Conservation (phyloP, 2,797 vertebrate species). For the Propithecus deckenii region DNA sequence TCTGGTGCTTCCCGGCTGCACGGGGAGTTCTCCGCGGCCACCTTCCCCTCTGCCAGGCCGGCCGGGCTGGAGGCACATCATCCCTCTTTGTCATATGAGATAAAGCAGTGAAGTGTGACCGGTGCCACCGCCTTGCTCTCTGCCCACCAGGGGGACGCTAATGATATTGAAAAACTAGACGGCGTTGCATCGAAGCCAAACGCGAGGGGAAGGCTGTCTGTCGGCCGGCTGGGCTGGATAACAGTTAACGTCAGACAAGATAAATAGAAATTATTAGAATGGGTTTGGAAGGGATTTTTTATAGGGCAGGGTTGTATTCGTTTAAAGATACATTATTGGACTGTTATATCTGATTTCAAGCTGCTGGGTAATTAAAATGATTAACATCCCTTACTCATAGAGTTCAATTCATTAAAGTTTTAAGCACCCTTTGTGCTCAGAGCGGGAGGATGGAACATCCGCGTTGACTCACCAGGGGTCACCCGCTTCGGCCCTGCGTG, state of each 20-base stretch:
- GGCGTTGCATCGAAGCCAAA: constrained; percentile 75
- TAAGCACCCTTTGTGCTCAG: constrained; percentile 83
- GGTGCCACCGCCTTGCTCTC: constrained; percentile 86
- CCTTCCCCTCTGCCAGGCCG: constrained; percentile 83
- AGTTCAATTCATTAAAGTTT: constrained; percentile 84
- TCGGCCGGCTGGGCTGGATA: constrained; percentile 79
- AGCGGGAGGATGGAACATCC: constrained; percentile 73
- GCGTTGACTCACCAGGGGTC: constrained; percentile 75
- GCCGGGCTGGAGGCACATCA: constrained; percentile 83
- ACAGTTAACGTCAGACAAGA: constrained; percentile 88
- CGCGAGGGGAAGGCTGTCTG: constrained; percentile 83
- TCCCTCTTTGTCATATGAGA: constrained; percentile 89
- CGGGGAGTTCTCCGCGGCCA: constrained; percentile 84
- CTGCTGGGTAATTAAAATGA: constrained; percentile 86
- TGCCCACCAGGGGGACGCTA: constrained; percentile 89
- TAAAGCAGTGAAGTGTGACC: constrained; percentile 92
- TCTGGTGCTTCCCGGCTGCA: constrained; percentile 84
- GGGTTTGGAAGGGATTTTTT: constrained; percentile 85
- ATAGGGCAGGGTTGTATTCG: constrained; percentile 82
- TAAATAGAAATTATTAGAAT: constrained; percentile 87
- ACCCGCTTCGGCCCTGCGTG: constrained; percentile 60
- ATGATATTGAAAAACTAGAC: constrained; percentile 89
- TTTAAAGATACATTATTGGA: constrained; percentile 85
- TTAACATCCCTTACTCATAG: constrained; percentile 84
- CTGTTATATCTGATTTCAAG: constrained; percentile 85